Percentiles rank a stretch among this genome's conserved stretches.
These are phyloP conservation scores for Phengaris arion DNA, from an alignment of 2,888 invertebrate genomes.

Conservation along the genomic window DNA sequence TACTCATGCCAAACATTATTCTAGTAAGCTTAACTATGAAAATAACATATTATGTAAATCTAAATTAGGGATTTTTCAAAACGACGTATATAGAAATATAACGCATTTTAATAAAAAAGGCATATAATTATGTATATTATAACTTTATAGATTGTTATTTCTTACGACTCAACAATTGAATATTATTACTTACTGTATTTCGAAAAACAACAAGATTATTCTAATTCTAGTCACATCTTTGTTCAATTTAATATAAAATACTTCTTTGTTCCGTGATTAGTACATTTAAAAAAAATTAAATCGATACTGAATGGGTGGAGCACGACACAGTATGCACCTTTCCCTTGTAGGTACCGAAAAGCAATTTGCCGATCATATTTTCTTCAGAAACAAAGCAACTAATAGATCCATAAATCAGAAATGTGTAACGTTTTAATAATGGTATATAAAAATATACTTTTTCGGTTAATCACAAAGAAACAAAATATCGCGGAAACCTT, in stretches of 20 bases:
- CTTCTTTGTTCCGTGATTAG: background rate
- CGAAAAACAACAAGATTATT: too few species aligned
- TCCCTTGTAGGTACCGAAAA: background rate
- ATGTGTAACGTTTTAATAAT: background rate
- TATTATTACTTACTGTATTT: too few species aligned
- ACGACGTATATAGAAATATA: too few species aligned
- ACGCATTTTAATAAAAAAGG: too few species aligned
- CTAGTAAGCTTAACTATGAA: too few species aligned
- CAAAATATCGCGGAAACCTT: conserved; percentile 42
- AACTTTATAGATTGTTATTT: too few species aligned
- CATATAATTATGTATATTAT: too few species aligned
- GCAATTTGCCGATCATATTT: background rate
- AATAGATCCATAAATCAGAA: background rate
- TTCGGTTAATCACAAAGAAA: background rate
- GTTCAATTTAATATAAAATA: background rate
- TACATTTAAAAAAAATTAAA: background rate
- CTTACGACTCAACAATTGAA: too few species aligned
- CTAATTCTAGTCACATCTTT: background rate
- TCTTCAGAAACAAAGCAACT: background rate
- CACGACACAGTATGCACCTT: conserved; percentile 3
- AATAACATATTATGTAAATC: too few species aligned
- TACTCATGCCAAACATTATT: too few species aligned
- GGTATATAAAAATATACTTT: background rate
- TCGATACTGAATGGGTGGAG: conserved; percentile 27
- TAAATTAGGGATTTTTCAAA: too few species aligned